phyloP scores from a whole-genome alignment of 1,140 invertebrate genomes.

The Tetragonula clypearis region DNA sequence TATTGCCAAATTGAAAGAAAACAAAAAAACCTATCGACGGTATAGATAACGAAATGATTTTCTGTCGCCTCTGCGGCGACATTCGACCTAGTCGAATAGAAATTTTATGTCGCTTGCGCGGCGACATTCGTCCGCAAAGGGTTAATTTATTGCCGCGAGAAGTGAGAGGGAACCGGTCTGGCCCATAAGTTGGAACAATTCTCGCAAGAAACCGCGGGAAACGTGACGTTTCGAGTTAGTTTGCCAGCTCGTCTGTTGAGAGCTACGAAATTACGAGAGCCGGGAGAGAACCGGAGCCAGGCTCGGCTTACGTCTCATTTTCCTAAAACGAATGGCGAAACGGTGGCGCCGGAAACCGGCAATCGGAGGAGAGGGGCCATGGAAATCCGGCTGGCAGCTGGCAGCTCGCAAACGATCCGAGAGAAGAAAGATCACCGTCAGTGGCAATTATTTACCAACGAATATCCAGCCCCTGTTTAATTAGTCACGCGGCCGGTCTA shows the following conservation, averaged over 20 bases:
- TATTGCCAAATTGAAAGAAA: no score
- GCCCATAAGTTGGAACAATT: neutral
- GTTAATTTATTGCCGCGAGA: no score
- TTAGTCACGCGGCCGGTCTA: conserved; percentile 72
- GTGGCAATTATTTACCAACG: conserved; percentile 44
- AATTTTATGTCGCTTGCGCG: no score
- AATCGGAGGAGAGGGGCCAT: neutral
- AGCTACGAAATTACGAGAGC: neutral
- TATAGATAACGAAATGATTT: no score
- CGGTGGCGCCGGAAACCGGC: neutral
- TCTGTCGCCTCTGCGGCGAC: no score
- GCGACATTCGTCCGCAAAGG: no score
- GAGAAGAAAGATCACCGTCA: conserved; percentile 54
- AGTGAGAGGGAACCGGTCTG: no score
- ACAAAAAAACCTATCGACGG: no score
- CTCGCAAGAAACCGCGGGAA: neutral
- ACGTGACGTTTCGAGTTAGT: neutral
- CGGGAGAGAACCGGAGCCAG: neutral
- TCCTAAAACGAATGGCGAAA: neutral
- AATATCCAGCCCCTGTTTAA: conserved; percentile 71
- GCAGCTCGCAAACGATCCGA: conserved; percentile 12
- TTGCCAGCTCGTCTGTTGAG: neutral
- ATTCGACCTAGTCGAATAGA: no score
- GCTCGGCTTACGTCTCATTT: neutral
- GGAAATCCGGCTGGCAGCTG: neutral